These are phyloP conservation scores for Chaetodon auriga DNA, from an alignment of 2,113 vertebrate genomes.

Conservation along the genomic window DNA sequence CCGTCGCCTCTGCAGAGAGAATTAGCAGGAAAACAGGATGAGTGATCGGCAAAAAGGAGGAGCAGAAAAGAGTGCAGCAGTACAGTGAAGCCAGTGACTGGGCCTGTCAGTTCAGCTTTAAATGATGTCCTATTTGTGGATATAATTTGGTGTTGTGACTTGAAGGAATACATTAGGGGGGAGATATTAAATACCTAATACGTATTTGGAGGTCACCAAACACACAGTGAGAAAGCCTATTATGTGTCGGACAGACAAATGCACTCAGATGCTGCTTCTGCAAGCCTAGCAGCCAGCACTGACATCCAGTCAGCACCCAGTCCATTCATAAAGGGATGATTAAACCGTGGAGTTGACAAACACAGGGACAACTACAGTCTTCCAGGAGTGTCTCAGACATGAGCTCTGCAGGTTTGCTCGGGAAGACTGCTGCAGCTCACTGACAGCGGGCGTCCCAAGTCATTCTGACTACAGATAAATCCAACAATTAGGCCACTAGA, in stretches of 20 bases:
- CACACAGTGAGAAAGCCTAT: neutral
- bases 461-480: conserved; percentile 11
- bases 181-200: conserved; percentile 4
- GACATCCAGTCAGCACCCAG: neutral
- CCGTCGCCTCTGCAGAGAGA: conserved; percentile 90
- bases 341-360: conserved; percentile 34
- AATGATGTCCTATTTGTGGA: conserved; percentile 25
- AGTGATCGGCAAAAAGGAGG: conserved; percentile 26
- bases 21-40: neutral
- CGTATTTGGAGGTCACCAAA: conserved; percentile 18
- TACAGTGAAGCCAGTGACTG: conserved; percentile 8
- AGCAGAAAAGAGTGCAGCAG: conserved; percentile 17
- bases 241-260: conserved; percentile 20
- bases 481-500: neutral
- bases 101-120: conserved; percentile 14
- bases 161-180: conserved; percentile 15
- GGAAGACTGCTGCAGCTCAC: conserved; percentile 6
- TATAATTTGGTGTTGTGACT: conserved; percentile 29
- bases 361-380: conserved; percentile 11
- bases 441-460: neutral
- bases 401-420: conserved; percentile 5
- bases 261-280: neutral
- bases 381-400: conserved; percentile 12
- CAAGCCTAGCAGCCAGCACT: neutral
- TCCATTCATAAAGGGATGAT: conserved; percentile 30